Evolutionary conservation across 2,113 vertebrate genomes (phyloP), one percentile per base, ranked within the genome.

Genomic region (Alexandromys fortis): DNA sequence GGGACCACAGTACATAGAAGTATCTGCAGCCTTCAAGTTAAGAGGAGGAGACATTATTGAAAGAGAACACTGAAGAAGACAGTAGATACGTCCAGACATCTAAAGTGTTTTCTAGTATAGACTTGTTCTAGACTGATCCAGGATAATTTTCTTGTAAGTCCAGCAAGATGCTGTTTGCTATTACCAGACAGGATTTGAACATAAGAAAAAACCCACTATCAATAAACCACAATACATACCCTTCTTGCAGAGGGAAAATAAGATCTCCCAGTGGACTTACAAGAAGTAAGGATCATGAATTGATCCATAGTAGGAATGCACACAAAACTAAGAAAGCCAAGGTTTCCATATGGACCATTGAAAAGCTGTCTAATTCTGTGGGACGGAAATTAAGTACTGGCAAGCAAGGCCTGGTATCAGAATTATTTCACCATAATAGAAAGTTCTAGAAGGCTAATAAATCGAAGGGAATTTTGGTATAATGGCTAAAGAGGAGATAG

Each of bases 1-100:
- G 16, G 49, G 35, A 38, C 3, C 12, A 38, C 11, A 49, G 30
- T 63, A 61, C 24, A 55, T 16, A 70, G 17, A 75, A 88, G 9
- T 65, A 90, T 96, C 89, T 89, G 21, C 14, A 89, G 47, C 26
- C 90, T 19, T 63, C 63, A 95, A 68, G 19, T 77, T 82, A 47
- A 79, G 24, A 78, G 65, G 81, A n/a, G 79, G 17, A 22, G 42
- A 7, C 47, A 55, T 17, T 75, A 49, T 47, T 49, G 38, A 95
- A 96, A 73, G 3, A 5, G 13, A 94, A 89, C 47, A 87, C 26
- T 58, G 63, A 92, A 33, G 42, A 93, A 86, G 26, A 72, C 3
- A 63, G 77, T 7, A 90, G 9, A 5, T 83, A 14, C 30, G 30
- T 68, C 38, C 35, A 93, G 85, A 68, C 76, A 63, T 79, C n/a